Conservation (phyloP, 2,797 vertebrate genomes). For the Lophius americanus region DNA sequence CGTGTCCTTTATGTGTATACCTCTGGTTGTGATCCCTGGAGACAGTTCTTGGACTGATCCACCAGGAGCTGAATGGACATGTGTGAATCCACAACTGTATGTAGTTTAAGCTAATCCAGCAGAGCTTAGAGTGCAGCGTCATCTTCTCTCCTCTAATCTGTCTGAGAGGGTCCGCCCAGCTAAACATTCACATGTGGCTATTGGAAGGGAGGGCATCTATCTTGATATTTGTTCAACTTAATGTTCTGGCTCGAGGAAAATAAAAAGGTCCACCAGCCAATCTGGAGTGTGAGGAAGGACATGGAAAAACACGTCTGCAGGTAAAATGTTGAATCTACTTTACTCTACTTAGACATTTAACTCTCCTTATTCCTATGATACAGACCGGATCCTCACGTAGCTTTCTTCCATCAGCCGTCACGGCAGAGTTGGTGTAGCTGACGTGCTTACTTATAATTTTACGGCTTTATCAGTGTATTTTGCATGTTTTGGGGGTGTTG, state of each 20-base stretch:
- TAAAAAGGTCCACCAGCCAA: not conserved
- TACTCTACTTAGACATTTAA: not conserved
- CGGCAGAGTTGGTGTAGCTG: not conserved
- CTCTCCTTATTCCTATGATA: not conserved
- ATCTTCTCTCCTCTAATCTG: constrained; percentile 60
- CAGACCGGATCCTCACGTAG: not conserved
- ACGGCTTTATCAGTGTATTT: too few species aligned
- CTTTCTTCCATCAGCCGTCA: constrained; percentile 6
- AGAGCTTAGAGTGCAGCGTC: constrained; percentile 58
- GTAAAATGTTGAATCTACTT: constrained; percentile 17
- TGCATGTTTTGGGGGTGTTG: too few species aligned
- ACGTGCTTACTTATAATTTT: not conserved
- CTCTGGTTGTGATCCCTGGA: not conserved
- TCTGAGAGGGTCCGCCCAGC: constrained; percentile 19
- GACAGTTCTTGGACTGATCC: constrained; percentile 2
- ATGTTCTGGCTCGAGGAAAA: too few species aligned
- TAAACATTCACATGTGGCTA: constrained; percentile 14
- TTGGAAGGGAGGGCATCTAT: too few species aligned
- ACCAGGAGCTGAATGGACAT: constrained; percentile 13
- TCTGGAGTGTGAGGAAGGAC: not conserved
- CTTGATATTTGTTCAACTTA: too few species aligned
- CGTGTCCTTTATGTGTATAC: not conserved
- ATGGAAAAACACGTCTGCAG: constrained; percentile 9
- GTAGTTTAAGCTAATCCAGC: constrained; percentile 60
- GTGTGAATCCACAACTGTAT: constrained; percentile 14